These are phyloP conservation scores for Thamnaconus septentrionalis DNA, from an alignment of 2,113 vertebrate genomes.

Conservation along the genomic window DNA sequence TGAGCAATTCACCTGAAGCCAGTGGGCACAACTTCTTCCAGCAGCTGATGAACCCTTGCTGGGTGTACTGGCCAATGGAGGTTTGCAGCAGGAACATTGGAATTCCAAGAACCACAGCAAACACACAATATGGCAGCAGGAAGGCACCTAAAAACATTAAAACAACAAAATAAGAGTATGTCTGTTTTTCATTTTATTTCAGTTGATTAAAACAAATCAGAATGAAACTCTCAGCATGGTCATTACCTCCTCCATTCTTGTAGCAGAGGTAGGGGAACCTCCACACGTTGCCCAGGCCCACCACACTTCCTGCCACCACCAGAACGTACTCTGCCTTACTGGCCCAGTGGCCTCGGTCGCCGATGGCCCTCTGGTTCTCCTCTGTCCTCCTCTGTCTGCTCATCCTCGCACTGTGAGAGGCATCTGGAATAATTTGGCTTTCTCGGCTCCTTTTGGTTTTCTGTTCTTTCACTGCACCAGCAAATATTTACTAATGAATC, in stretches of 20 bases:
- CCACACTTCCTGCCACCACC: conserved; percentile 15
- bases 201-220: background rate
- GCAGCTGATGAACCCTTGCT: conserved; percentile 44
- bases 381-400: no score
- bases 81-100: conserved; percentile 45
- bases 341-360: no score
- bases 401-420: no score
- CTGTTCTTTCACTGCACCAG: no score
- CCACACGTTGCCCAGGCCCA: conserved; percentile 36
- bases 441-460: no score
- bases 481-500: no score
- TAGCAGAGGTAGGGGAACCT: conserved; percentile 20
- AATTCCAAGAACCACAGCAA: conserved; percentile 30
- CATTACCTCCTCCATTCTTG: background rate
- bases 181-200: background rate
- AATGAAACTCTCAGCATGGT: background rate
- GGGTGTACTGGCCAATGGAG: conserved; percentile 44
- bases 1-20: conserved; percentile 49
- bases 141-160: conserved; percentile 10
- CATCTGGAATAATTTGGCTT: no score
- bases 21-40: conserved; percentile 54
- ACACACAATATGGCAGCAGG: conserved; percentile 38
- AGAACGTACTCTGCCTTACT: conserved; percentile 22
- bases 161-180: background rate
- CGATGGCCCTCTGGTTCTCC: no score